These are phyloP conservation scores for Enteromius unitaeniatus DNA, from an alignment of 2,797 vertebrate species.

Conservation along the genomic window DNA sequence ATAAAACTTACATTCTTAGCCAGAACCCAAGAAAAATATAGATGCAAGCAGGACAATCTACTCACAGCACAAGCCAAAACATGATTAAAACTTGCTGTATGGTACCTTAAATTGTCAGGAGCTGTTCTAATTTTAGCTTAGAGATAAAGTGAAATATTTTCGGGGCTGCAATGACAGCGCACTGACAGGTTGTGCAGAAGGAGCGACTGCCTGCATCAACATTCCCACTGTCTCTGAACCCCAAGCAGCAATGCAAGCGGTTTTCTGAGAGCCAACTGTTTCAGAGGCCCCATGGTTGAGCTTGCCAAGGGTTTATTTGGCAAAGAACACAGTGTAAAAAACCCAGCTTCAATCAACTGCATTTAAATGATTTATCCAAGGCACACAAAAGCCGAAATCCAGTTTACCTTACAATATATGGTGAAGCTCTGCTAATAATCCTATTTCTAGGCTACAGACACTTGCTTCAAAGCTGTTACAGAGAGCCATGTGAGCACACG, in stretches of 20 bases:
- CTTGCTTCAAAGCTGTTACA: constrained; percentile 70
- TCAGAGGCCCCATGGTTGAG: constrained; percentile 67
- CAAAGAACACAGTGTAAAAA: constrained; percentile 67
- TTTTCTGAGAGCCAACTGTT: constrained; percentile 68
- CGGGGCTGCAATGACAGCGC: background rate
- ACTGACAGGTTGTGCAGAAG: constrained; percentile 6
- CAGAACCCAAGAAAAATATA: background rate
- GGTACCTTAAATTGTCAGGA: background rate
- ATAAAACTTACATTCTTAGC: background rate
- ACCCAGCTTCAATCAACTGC: constrained; percentile 66
- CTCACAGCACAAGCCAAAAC: background rate
- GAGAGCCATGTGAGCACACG: constrained; percentile 62
- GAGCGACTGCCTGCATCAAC: constrained; percentile 32
- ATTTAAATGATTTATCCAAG: constrained; percentile 62
- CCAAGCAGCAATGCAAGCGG: constrained; percentile 67
- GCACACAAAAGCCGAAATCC: constrained; percentile 24
- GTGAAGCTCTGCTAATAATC: constrained; percentile 18
- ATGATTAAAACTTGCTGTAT: background rate
- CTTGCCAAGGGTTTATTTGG: constrained; percentile 75
- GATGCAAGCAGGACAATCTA: background rate
- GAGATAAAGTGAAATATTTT: constrained; percentile 14
- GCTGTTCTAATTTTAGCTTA: constrained; percentile 31
- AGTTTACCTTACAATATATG: constrained; percentile 16
- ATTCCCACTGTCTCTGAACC: constrained; percentile 26
- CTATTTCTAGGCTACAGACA: constrained; percentile 55